Evolutionary conservation across 2,888 invertebrate species (phyloP).

Genomic region (Sesia bembeciformis): DNA sequence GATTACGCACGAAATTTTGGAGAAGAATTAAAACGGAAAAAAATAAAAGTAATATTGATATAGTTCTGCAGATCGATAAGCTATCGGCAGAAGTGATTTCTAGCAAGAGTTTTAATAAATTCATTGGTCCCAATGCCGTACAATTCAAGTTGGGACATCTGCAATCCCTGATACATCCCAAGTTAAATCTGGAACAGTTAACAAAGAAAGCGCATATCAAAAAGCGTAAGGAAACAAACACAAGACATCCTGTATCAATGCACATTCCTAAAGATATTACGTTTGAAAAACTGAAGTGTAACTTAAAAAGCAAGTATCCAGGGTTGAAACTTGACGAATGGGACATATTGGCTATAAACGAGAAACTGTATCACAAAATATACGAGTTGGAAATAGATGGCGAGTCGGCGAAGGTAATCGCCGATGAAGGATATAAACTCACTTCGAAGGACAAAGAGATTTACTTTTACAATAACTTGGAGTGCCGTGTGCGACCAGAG

Average conservation of each 20-base stretch:
- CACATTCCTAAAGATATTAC: constrained; percentile 5
- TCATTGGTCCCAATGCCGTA: constrained; percentile 27
- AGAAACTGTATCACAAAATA: too few relatives aligned
- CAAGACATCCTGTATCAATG: constrained; percentile 1
- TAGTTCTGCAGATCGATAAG: constrained; percentile 56
- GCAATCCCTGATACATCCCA: constrained; percentile 42
- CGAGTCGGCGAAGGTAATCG: background rate
- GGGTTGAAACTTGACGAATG: constrained; percentile 8
- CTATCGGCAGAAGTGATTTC: constrained; percentile 56
- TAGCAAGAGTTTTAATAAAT: constrained; percentile 35
- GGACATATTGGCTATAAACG: background rate
- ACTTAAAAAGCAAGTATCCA: constrained; percentile 9
- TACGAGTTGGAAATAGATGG: background rate
- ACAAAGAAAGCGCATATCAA: constrained; percentile 11
- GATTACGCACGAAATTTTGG: constrained; percentile 58
- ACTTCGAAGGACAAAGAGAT: too few relatives aligned
- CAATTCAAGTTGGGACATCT: constrained; percentile 55
- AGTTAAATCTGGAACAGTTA: constrained; percentile 33
- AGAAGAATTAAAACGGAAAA: constrained; percentile 45
- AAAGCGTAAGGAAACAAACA: constrained; percentile 2
- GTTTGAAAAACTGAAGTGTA: constrained; percentile 7
- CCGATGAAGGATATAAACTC: background rate
- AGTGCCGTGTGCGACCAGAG: background rate
- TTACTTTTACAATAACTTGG: constrained; percentile 2
- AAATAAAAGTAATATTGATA: constrained; percentile 37